Conservation (phyloP, 2,797 vertebrate genomes). For the Betta splendens region DNA sequence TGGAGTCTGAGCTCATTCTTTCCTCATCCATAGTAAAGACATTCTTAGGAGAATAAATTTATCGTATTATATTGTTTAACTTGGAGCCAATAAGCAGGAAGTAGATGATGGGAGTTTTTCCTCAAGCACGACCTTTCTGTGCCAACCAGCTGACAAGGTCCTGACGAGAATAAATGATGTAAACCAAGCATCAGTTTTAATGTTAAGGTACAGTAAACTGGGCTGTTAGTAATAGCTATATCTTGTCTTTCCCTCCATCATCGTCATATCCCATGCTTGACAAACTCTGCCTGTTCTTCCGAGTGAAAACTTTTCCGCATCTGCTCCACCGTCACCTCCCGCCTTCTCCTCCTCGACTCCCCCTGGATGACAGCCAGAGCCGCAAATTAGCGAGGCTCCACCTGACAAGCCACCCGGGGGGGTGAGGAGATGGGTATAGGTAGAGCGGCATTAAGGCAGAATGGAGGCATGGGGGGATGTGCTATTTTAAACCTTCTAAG, state of each 20-base stretch:
- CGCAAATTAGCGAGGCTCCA: constrained; percentile 83
- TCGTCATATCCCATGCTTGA: not conserved
- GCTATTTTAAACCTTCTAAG: constrained; percentile 85
- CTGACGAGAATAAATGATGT: no score
- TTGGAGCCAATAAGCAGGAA: no score
- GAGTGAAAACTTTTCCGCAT: constrained; percentile 21
- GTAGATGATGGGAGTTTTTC: no score
- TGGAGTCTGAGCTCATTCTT: constrained; percentile 14
- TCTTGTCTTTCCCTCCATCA: not conserved
- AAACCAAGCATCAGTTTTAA: no score
- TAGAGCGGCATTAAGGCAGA: constrained; percentile 19
- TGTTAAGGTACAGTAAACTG: no score
- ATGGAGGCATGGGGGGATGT: constrained; percentile 31
- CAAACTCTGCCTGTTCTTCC: not conserved
- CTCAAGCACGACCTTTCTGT: no score
- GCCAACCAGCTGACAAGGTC: no score
- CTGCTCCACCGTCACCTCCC: constrained; percentile 20
- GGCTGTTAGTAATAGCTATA: no score
- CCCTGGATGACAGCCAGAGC: constrained; percentile 57
- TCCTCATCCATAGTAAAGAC: constrained; percentile 14
- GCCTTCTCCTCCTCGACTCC: constrained; percentile 29
- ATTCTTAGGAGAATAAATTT: constrained; percentile 19
- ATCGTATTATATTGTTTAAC: no score
- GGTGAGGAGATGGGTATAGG: constrained; percentile 35
- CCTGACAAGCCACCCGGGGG: constrained; percentile 76